Evolutionary conservation across 1,140 invertebrate species (phyloP).

Genomic region (Tetragonula clypearis): DNA sequence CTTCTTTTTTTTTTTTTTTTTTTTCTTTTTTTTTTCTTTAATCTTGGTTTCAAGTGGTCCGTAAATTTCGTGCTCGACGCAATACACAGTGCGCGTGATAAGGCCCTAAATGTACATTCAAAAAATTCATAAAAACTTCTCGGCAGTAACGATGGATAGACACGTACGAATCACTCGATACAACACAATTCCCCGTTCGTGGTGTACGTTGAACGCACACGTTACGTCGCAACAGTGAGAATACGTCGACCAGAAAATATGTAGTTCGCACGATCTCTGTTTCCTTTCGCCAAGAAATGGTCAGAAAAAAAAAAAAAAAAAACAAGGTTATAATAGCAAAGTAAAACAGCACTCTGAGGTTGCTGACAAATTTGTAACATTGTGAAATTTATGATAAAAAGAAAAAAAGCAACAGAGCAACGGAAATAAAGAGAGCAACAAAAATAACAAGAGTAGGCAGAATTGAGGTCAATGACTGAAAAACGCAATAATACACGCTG

Average conservation of each 20-base stretch:
- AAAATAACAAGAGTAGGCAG: too few species aligned
- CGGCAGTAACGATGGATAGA: slow-evolving; percentile 45
- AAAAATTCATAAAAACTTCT: slow-evolving; percentile 49
- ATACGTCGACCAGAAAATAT: neutral
- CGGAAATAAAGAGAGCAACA: too few species aligned
- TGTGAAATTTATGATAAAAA: too few species aligned
- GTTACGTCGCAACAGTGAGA: neutral
- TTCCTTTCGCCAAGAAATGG: too few species aligned
- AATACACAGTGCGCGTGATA: slow-evolving; percentile 41
- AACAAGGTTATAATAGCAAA: too few species aligned
- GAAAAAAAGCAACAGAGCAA: too few species aligned
- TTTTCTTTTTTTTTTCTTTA: neutral
- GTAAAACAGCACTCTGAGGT: too few species aligned
- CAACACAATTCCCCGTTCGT: neutral
- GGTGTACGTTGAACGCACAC: neutral
- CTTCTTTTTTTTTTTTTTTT: neutral
- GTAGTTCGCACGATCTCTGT: too few species aligned
- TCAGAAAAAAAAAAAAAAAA: too few species aligned
- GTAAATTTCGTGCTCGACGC: slow-evolving; percentile 43
- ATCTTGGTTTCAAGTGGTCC: slow-evolving; percentile 37
- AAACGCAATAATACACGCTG: too few species aligned
- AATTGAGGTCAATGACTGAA: too few species aligned
- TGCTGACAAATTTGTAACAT: too few species aligned
- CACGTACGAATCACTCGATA: slow-evolving; percentile 35
- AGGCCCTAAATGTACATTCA: slow-evolving; percentile 44